Conservation (phyloP, 2,113 vertebrate genomes). For the Oceanodroma tethys region DNA sequence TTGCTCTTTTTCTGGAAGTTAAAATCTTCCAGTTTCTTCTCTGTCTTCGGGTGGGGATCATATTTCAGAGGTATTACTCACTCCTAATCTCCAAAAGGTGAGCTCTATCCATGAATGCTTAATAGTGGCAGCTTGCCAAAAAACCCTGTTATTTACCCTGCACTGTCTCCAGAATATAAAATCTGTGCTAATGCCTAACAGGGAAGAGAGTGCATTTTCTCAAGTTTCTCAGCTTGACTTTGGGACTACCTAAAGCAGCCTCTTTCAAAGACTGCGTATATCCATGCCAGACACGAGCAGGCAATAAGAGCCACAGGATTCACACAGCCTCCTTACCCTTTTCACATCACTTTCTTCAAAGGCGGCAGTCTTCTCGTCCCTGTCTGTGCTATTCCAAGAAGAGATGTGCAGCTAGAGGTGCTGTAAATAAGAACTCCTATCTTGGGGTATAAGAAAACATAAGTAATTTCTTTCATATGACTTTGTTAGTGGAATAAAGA, state of each 20-base stretch:
- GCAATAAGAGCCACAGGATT: neutral
- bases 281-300: neutral
- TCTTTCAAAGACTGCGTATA: neutral
- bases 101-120: neutral
- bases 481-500: neutral
- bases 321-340: neutral
- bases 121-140: neutral
- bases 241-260: neutral
- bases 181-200: neutral
- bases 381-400: neutral
- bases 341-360: neutral
- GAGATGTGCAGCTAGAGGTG: neutral
- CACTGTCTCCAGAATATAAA: neutral
- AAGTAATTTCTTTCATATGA: neutral
- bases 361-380: neutral
- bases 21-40: neutral
- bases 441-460: neutral
- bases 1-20: neutral
- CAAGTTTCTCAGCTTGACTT: neutral
- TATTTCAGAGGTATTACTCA: neutral
- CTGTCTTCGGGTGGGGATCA: neutral
- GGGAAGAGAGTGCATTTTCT: neutral
- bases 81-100: neutral
- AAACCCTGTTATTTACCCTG: neutral
- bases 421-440: neutral